Percentiles rank a stretch among this genome's conserved stretches.
Conservation (phyloP, 2,888 invertebrate species). For the Exephanes ischioxanthus region DNA sequence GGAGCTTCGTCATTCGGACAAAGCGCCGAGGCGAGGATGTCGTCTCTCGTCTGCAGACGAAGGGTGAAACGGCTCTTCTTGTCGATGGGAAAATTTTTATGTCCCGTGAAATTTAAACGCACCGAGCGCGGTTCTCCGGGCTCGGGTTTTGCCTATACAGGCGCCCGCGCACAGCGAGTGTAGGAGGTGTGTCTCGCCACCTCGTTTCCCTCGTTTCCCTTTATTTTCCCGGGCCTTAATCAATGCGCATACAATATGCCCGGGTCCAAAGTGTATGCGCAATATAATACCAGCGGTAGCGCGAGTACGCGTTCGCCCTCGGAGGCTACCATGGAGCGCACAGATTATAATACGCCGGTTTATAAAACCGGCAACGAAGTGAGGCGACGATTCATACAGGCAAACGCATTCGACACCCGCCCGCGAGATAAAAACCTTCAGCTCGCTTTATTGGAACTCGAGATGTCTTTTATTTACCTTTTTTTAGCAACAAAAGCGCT, state of each 20-base stretch:
- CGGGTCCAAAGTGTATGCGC: background rate
- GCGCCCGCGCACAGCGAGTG: constrained; percentile 36
- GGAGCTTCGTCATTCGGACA: background rate
- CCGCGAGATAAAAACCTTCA: constrained; percentile 53
- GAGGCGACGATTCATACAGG: constrained; percentile 44
- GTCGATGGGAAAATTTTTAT: background rate
- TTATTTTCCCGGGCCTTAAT: constrained; percentile 68
- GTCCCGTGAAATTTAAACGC: background rate
- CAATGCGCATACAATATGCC: constrained; percentile 73
- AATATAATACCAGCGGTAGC: constrained; percentile 19
- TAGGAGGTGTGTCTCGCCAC: constrained; percentile 52
- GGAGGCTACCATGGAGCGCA: constrained; percentile 7
- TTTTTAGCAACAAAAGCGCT: constrained; percentile 55
- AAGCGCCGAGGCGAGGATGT: constrained; percentile 6
- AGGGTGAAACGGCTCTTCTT: background rate
- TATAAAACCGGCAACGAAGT: constrained; percentile 18
- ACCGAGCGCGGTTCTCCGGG: background rate
- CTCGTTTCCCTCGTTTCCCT: constrained; percentile 41
- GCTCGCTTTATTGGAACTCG: constrained; percentile 65
- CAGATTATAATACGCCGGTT: constrained; percentile 28
- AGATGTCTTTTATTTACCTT: constrained; percentile 58
- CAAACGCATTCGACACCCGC: constrained; percentile 76
- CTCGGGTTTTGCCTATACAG: constrained; percentile 1
- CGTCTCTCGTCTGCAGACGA: background rate
- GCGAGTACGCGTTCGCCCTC: constrained; percentile 28